Base-by-base conservation (phyloP, 2,888 invertebrate genomes). In the Cancer borealis region DNA sequence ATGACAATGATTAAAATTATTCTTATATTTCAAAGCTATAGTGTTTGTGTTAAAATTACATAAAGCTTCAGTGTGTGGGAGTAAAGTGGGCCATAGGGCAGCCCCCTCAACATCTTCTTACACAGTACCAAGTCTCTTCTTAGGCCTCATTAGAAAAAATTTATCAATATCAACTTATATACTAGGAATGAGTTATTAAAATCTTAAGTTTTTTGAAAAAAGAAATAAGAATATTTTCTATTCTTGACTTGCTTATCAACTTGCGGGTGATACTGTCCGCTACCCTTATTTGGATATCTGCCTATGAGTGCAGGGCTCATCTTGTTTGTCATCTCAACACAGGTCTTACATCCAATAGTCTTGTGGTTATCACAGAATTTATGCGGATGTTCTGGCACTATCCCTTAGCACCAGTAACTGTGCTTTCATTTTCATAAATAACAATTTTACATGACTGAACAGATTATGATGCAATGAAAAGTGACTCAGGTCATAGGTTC, bases 11-110 rank as follows among this genome's bases (percentile, higher is more conserved):
- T 84, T 84, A 84, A 39, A 84, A 84, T 10, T 84, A 84, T 84
- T 39, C 84, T 84, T 84, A 84, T n/a, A 84, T 84, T 84, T 84
- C 84, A 84, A 84, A 84, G 84, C 39, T 73, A 30, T 14, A 84
- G 84, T 3, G 30, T 2, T 84, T 39, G 39, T 84, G 30, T 84
- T 84, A 84, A 84, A 39, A 84, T 39, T 84, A 84, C 17, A 84
- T 84, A 84, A 84, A 84, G 84, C 84, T 84, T 84, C 17, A 39
- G 84, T 84, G 39, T 84, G 84, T 84, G 84, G 84, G 84, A 84
- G 84, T 84, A n/a, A 84, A 84, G 73, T 30, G 84, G 84, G 84
- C 39, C 17, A 14, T 39, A 39, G 39, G 39, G 84, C 39, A 84
- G 84, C 30, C 84, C 73, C 26, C 73, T 73, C 84, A 84, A 84